Evolutionary conservation across 2,113 vertebrate genomes (phyloP), one percentile per base, ranked within the genome.

Genomic region (Spea multiplicata): DNA sequence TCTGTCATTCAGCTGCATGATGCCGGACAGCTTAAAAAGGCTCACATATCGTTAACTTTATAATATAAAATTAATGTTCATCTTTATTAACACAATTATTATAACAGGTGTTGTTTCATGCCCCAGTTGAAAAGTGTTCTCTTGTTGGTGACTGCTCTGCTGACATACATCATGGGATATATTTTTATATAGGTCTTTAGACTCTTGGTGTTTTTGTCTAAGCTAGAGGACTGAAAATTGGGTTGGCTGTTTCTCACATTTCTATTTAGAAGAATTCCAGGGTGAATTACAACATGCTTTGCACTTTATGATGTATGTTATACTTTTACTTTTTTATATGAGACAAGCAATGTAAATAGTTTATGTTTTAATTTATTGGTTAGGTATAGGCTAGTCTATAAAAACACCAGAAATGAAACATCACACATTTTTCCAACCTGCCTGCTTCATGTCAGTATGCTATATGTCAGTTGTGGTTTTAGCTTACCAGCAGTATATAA

Each of bases 321-420:
- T 77, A 45, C 45, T 77, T 77, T 77, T 55, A 30, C 75, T 49
- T n/a, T 71, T 76, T 77, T 77, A 68, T 76, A 77, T 70, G 66
- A 70, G 66, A 77, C 75, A 77, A 71, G 75, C 55, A 77, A 50
- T 70, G 52, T 53, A 77, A 77, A 77, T 70, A 77, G 75, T 77
- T 77, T 77, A 67, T 30, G 16, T 77, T 30, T 66, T 80, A 53
- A 80, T 73, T 73, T 80, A 66, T 73, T 79, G 8, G 59, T 73
- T 55, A 73, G 61, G 61, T 80, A 73, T 80, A 53, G 49, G 45
- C 70, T 66, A 3, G 50, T 48, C 57, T 71, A 80, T 80, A 73
- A 80, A 79, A 73, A 66, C 44, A 73, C 2, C 48, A 73, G 50
- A 71, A 73, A 73, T 73, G 45, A 73, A 80, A 73, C 70, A 67